These are phyloP conservation scores for silkworm (Bombyx mori) DNA, from an alignment of 1,140 invertebrate species.

Conservation along the genomic window DNA sequence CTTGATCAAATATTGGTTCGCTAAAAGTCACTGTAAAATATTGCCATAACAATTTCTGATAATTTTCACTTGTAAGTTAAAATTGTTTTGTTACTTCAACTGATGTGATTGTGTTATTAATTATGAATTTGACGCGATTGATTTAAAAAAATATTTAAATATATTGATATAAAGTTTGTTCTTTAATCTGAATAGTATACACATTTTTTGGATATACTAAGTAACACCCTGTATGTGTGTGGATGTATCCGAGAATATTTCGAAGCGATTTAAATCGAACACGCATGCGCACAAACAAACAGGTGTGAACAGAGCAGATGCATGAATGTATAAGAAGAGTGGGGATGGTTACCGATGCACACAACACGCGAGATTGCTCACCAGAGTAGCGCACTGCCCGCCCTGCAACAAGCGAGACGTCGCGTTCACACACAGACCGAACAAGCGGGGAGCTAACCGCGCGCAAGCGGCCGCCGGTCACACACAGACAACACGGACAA, in stretches of 20 bases:
- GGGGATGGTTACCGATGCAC: conserved; percentile 86
- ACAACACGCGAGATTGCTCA: conserved; percentile 93
- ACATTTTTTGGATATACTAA: too few species aligned
- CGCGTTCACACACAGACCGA: conserved; percentile 75
- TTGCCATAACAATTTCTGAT: too few species aligned
- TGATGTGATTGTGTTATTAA: too few species aligned
- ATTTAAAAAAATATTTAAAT: too few species aligned
- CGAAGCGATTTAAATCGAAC: conserved; percentile 31
- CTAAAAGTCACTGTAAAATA: too few species aligned
- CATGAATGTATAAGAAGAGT: conserved; percentile 71
- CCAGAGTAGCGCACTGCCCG: conserved; percentile 84
- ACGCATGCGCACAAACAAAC: conserved; percentile 41
- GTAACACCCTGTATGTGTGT: too few species aligned
- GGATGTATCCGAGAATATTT: background rate
- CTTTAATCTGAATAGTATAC: too few species aligned
- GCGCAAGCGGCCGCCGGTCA: conserved; percentile 1
- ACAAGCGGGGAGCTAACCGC: conserved; percentile 15
- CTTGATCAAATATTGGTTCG: background rate
- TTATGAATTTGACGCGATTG: too few species aligned
- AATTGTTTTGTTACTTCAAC: too few species aligned
- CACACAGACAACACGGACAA: background rate
- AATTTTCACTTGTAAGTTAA: too few species aligned
- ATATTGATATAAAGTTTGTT: too few species aligned
- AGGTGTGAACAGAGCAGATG: conserved; percentile 60
- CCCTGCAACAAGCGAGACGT: conserved; percentile 76